Conservation (phyloP, 2,888 invertebrate species). For the Noctuana brunneofusca region DNA sequence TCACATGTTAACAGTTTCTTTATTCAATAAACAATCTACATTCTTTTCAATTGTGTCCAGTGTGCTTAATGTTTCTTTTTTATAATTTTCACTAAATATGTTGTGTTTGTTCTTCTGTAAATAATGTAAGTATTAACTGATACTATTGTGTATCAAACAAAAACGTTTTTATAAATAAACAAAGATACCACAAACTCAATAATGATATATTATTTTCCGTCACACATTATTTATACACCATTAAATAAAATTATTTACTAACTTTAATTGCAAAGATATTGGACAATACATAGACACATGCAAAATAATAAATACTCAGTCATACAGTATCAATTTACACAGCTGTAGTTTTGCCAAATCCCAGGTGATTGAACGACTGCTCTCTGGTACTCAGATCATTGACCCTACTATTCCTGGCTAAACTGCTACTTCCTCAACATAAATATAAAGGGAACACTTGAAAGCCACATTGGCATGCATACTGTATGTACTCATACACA, state of each 20-base stretch:
- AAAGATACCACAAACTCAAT: slow-evolving; percentile 25
- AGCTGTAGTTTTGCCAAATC: slow-evolving; percentile 63
- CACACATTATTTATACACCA: neutral
- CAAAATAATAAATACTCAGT: neutral
- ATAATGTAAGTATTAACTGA: slow-evolving; percentile 36
- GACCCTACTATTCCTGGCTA: slow-evolving; percentile 69
- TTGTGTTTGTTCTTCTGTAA: slow-evolving; percentile 38
- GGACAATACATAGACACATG: no score
- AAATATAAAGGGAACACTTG: slow-evolving; percentile 28
- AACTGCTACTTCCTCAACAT: slow-evolving; percentile 56
- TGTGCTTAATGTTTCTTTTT: slow-evolving; percentile 40
- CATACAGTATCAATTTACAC: slow-evolving; percentile 62
- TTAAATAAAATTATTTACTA: neutral
- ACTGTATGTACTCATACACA: neutral
- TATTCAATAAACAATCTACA: slow-evolving; percentile 23
- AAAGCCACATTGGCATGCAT: slow-evolving; percentile 6
- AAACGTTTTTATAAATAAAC: slow-evolving; percentile 31
- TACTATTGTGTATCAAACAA: slow-evolving; percentile 26
- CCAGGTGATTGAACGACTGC: slow-evolving; percentile 72
- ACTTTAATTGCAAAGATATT: neutral
- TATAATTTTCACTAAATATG: slow-evolving; percentile 31
- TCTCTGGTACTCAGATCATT: slow-evolving; percentile 53
- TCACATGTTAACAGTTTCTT: neutral
- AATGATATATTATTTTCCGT: slow-evolving; percentile 31
- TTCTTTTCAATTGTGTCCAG: slow-evolving; percentile 37